Evolutionary conservation across 2,888 invertebrate species (phyloP), one percentile per base, ranked within the genome.

Genomic region (Pterostichus madidus): DNA sequence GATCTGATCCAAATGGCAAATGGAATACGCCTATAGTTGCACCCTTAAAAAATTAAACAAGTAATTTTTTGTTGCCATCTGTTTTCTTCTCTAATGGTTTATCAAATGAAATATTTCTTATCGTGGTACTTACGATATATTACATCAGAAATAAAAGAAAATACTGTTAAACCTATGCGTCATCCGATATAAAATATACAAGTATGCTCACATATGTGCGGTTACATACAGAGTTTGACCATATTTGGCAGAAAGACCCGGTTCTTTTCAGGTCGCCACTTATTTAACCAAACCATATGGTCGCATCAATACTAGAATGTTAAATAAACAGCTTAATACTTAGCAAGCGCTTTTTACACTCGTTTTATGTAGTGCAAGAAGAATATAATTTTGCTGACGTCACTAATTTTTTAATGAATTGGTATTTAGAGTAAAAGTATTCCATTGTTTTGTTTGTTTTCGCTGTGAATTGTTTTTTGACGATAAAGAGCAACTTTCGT

Each of bases 241-340:
- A 53, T 81, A 81, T 81, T 73, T 56, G 80, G 80, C 24, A 17
- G 24, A 68, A 52, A 73, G 80, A 68, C 80, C 80, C 68, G 80
- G 52, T 68, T 80, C 53, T 56, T 73, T 73, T 81, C 61, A 81
- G 80, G 80, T 73, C 80, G 73, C 46, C 80, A 78, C 49, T 46
- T 78, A 59, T 56, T 64, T 46, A 39, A 73, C 52, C 32, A 71
- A 7, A 81, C 80, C 80, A 81, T 81, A 81, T 81, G 80, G 71
- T 56, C 73, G 56, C 68, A 56, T 71, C 46, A 77, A 53, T 77
- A 8, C 56, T 44, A 46, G 46, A 59, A 61, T 78, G 61, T 78
- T 78, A 56, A 52, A 49, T 75, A 76, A 52, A 76, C 53, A 49
- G 15, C 10, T 46, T 73, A n/a, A 68, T 44, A 39, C 71, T n/a